These are phyloP conservation scores for Aplochiton taeniatus DNA, from an alignment of 2,797 vertebrate genomes.

Conservation along the genomic window DNA sequence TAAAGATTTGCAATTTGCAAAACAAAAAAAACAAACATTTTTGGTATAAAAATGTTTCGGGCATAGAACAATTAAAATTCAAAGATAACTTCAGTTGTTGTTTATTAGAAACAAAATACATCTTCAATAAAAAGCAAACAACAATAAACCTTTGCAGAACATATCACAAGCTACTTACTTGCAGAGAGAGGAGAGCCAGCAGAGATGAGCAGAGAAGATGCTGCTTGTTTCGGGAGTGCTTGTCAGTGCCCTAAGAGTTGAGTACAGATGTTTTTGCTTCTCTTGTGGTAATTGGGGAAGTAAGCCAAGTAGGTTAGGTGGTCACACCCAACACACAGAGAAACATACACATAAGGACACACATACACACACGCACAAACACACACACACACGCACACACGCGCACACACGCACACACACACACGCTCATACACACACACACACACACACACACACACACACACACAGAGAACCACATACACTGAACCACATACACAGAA, in stretches of 20 bases:
- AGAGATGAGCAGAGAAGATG: not conserved
- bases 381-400: constrained; percentile 17
- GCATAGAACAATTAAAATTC: too few species aligned
- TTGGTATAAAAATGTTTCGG: too few species aligned
- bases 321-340: constrained; percentile 12
- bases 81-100: too few species aligned
- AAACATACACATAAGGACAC: constrained; percentile 10
- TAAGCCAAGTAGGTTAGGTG: constrained; percentile 39
- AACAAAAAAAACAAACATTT: too few species aligned
- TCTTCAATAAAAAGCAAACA: too few species aligned
- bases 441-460: constrained; percentile 13
- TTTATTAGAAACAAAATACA: too few species aligned
- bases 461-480: too few species aligned
- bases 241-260: constrained; percentile 19
- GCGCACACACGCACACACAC: constrained; percentile 19
- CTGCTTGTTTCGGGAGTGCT: constrained; percentile 43
- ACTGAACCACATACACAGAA: too few species aligned
- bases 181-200: not conserved
- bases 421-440: constrained; percentile 18
- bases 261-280: constrained; percentile 43
- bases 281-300: constrained; percentile 65
- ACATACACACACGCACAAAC: constrained; percentile 5
- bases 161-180: constrained; percentile 47
- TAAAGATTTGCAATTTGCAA: too few species aligned
- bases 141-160: too few species aligned